Evolutionary conservation across 1,140 invertebrate genomes (phyloP), one percentile per base, ranked within the genome.

Genomic region (Nautilus pompilius): DNA sequence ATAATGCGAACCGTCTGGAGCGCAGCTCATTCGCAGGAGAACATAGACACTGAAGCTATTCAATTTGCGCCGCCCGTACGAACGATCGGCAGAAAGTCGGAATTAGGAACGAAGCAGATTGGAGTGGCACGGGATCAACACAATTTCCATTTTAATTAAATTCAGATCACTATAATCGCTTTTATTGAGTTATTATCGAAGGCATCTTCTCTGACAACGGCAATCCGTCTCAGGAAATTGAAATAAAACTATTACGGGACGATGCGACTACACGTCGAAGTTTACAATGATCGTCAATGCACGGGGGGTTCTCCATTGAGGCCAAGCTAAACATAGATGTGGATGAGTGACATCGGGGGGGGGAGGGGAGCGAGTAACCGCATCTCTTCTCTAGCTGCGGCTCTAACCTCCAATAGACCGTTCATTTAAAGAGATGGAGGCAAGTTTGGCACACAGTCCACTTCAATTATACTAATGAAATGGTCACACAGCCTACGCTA

Each of bases 111-210:
- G 54, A 33, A 45, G 45, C 51, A 62, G 58, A 66, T 62, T 56
- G 56, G 30, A 56, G 17, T 24, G 28, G 49, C 6, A 60, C 41
- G 28, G 10, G 58, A 22, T 22, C 26, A 46, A 46, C 36, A 53
- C 62, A 34, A 71, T 76, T 76, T 73, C 74, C 74, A 76, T 76
- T 76, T 76, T 76, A 76, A 76, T 76, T 71, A 73, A 76, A 74
- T 76, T 71, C 51, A 68, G 72, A 76, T 76, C 74, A 63, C 71
- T 66, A 66, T 69, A 68, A 73, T 63, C 63, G 51, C 59, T 36
- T 22, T 60, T 49, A 32, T 41, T 20, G 49, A 28, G 24, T 54
- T 29, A 5, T 22, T n/a, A 28, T 10, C 26, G n/a, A 15, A 22
- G 22, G 33, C n/a, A 20, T 55, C 32, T 22, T 26, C 60, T 41